Evolutionary conservation across 92 coral and sea anemone species (phyloP), one percentile per base, ranked within the genome.

Genomic region (Porites divaricata): DNA sequence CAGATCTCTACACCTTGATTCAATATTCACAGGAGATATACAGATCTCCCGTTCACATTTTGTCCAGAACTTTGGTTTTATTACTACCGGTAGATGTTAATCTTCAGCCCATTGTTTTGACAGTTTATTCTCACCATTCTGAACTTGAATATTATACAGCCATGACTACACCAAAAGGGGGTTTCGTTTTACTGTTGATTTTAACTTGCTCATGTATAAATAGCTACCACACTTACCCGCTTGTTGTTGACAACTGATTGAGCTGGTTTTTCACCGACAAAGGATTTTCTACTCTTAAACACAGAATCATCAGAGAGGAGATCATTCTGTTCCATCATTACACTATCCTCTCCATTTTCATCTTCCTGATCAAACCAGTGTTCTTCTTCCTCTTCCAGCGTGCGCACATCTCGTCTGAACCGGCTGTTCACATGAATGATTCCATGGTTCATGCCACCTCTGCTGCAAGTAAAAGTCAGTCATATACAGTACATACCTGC

Each of bases 331-430:
- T 89, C 91, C 3, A 88, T 90, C 17, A 95, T 74, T 28, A 85
- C 93, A 51, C 85, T 76, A 15, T 90, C 96, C 35, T 92, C 98
- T 2, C 98, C 95, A 66, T 96, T 91, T 70, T 93, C 96, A 9
- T 94, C 99, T 51, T 90, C 98, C 90, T 94, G 96, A 50, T 96
- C 95, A 83, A 97, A 97, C 99, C 99, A 97, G 13, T 83, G 80
- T 76, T 95, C 99, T 65, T 97, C 98, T 10, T 97, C 99, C 75
- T 93, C 98, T 17, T 95, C 98, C 92, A 95, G 86, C 7, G 92
- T 58, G n/a, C 99, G 98, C 62, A 96, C 97, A 80, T 97, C 99
- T 56, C 98, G 95, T 20, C 98, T 92, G 71, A 93, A 91, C 59
- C 99, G 97, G 54, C 98, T 91, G 86, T 91, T 95, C 3, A 93